phyloP scores from a whole-genome alignment of 2,113 vertebrate species.

The Carollia perspicillata region DNA sequence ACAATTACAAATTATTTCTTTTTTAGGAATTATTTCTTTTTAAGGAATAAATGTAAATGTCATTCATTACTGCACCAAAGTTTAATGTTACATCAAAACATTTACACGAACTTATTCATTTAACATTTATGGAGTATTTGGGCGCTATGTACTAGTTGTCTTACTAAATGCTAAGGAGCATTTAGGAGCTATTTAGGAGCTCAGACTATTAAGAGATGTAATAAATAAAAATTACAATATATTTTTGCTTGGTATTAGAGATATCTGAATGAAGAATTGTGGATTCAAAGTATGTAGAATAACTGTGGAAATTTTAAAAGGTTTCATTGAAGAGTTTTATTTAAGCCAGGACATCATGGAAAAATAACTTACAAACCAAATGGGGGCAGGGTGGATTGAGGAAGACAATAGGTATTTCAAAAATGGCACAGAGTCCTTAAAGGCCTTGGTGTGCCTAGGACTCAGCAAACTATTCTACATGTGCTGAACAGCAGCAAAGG shows the following conservation, averaged over 20 bases:
- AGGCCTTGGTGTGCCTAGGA: not conserved
- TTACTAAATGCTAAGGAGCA: not conserved
- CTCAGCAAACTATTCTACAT: not conserved
- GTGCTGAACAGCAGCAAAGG: not conserved
- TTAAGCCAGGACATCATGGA: not conserved
- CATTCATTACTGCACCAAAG: not conserved
- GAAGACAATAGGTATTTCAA: not conserved
- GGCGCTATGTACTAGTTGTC: not conserved
- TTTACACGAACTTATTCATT: not conserved
- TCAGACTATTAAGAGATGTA: not conserved
- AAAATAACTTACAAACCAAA: slow-evolving; percentile 2
- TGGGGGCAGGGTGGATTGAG: too few relatives aligned
- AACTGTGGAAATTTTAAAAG: not conserved
- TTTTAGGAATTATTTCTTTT: not conserved
- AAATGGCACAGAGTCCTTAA: not conserved
- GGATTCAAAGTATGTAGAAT: not conserved
- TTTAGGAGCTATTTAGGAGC: not conserved
- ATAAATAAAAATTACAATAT: not conserved
- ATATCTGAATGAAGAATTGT: not conserved
- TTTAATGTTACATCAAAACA: not conserved
- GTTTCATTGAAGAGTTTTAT: not conserved
- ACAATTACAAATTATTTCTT: not conserved
- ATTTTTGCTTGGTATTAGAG: not conserved
- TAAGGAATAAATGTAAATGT: not conserved
- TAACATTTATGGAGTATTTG: not conserved